phyloP scores from a whole-genome alignment of 1,140 invertebrate species.

The Periplaneta americana region DNA sequence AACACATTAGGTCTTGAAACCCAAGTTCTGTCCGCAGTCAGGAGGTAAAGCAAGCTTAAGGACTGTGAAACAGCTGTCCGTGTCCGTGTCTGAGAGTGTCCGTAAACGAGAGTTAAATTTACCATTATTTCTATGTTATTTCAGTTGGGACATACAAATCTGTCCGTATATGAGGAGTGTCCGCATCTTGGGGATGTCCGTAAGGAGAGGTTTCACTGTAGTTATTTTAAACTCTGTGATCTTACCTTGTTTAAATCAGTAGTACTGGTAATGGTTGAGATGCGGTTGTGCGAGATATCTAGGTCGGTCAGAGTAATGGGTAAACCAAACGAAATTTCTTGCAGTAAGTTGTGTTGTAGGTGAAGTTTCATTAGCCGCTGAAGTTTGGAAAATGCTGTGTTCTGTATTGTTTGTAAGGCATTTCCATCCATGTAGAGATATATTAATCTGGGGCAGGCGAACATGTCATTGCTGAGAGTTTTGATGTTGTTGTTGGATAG shows the following conservation, averaged over 20 bases:
- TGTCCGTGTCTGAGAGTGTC: too few species aligned
- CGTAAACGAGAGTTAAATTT: too few species aligned
- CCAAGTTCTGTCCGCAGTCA: too few species aligned
- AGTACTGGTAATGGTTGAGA: background rate
- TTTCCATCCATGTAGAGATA: constrained; percentile 6
- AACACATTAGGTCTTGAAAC: too few species aligned
- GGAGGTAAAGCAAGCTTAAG: too few species aligned
- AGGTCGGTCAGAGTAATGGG: background rate
- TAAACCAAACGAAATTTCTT: background rate
- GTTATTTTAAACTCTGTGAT: background rate
- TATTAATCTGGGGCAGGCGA: background rate
- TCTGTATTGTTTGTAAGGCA: background rate
- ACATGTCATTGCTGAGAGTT: background rate
- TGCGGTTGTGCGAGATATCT: background rate
- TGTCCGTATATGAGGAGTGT: too few species aligned
- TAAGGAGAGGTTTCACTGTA: too few species aligned
- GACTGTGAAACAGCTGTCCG: too few species aligned
- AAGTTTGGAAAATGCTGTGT: background rate
- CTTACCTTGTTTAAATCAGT: background rate
- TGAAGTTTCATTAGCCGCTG: background rate
- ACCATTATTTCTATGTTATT: too few species aligned
- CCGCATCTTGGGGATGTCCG: too few species aligned
- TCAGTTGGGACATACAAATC: too few species aligned
- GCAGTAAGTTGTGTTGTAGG: background rate
- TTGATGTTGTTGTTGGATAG: constrained; percentile 7